phyloP scores from a whole-genome alignment of 2,888 invertebrate species.

The Cerceris ruficornis region DNA sequence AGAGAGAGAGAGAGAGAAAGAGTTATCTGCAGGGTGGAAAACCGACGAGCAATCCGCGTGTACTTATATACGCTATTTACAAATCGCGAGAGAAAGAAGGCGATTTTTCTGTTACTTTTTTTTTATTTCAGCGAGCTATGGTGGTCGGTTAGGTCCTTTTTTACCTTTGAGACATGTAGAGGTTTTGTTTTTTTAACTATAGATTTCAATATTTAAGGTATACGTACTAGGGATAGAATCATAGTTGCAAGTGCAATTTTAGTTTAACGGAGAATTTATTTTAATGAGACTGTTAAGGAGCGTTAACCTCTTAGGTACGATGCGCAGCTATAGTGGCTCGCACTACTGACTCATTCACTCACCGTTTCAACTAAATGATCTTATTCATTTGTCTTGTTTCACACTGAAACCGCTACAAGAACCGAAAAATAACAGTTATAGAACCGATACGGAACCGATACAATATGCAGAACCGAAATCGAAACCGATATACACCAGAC shows the following conservation, averaged over 20 bases:
- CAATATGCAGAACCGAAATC: too few relatives aligned
- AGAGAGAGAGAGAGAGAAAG: neutral
- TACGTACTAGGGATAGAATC: neutral
- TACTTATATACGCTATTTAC: slow-evolving; percentile 17
- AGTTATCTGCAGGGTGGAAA: slow-evolving; percentile 15
- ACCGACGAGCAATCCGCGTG: slow-evolving; percentile 2
- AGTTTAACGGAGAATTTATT: neutral
- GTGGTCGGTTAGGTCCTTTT: slow-evolving; percentile 4
- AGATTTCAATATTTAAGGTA: too few relatives aligned
- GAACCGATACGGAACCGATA: too few relatives aligned
- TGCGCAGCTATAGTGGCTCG: too few relatives aligned
- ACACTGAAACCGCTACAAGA: too few relatives aligned
- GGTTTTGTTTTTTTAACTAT: neutral
- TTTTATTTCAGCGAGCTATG: slow-evolving; percentile 21
- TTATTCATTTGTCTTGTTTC: too few relatives aligned
- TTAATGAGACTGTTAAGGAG: neutral
- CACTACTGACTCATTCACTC: too few relatives aligned
- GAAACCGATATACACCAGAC: too few relatives aligned
- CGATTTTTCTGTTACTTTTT: neutral
- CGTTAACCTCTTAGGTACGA: neutral
- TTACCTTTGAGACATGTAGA: neutral
- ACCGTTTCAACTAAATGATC: too few relatives aligned
- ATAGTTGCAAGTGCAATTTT: neutral
- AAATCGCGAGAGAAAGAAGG: neutral
- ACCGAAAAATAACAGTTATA: too few relatives aligned